Percentiles rank a stretch among this genome's conserved stretches.
These are phyloP conservation scores for Calliscelio sp. DNA, from an alignment of 2,888 invertebrate species.

Conservation along the genomic window DNA sequence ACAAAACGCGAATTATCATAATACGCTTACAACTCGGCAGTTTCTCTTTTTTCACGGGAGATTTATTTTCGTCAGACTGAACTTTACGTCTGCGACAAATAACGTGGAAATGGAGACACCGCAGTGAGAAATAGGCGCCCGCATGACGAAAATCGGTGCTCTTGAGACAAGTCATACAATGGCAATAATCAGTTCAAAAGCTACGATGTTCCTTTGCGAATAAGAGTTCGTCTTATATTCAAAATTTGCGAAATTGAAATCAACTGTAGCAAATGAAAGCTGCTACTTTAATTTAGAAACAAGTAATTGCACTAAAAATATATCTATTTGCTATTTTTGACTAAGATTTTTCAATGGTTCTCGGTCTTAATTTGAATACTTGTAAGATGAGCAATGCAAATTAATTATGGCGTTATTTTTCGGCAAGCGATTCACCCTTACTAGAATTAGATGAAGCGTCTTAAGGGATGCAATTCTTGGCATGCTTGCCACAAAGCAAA, in stretches of 20 bases:
- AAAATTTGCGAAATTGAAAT: too few species aligned
- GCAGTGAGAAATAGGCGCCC: neutral
- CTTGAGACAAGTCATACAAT: constrained; percentile 40
- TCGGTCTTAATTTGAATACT: constrained; percentile 56
- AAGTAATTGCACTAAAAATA: too few species aligned
- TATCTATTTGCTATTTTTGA: too few species aligned
- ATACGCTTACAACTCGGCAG: constrained; percentile 10
- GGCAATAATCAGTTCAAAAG: constrained; percentile 44
- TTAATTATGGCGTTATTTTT: constrained; percentile 52
- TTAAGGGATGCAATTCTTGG: constrained; percentile 81
- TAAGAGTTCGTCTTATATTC: too few species aligned
- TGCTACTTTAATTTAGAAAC: too few species aligned
- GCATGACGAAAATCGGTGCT: constrained; percentile 23
- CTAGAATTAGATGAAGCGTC: constrained; percentile 46
- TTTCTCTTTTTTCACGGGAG: constrained; percentile 12
- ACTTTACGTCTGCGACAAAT: constrained; percentile 17
- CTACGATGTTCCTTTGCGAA: constrained; percentile 14
- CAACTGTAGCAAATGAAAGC: too few species aligned
- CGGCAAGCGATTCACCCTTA: constrained; percentile 39
- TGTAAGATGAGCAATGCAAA: constrained; percentile 29
- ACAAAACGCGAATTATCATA: constrained; percentile 30
- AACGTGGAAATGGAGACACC: constrained; percentile 13
- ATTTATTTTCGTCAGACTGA: constrained; percentile 3
- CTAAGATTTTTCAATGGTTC: too few species aligned
- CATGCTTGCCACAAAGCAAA: constrained; percentile 85